A percentile compares a stretch with the other conserved stretches of the same genome.
phyloP scores from a whole-genome alignment of 2,888 invertebrate species.

The Nemapogon koenigi region DNA sequence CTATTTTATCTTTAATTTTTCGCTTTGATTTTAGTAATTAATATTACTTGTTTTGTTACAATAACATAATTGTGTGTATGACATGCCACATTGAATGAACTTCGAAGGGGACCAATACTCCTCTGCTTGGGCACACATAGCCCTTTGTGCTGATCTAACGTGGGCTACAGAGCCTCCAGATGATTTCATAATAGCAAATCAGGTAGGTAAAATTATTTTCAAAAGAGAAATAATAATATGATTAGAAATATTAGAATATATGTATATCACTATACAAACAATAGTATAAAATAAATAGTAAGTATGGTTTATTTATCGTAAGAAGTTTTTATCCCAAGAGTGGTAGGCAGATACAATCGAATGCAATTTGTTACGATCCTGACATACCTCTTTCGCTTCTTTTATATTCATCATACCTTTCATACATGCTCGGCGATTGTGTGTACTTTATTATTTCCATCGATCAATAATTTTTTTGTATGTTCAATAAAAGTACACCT shows the following conservation, averaged over 20 bases:
- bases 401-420: too few relatives aligned
- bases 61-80: slow-evolving; percentile 48
- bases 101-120: slow-evolving; percentile 57
- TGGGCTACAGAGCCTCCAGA: slow-evolving; percentile 56
- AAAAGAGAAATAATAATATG: too few relatives aligned
- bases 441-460: too few relatives aligned
- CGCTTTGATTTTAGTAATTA: slow-evolving; percentile 52
- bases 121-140: slow-evolving; percentile 59
- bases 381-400: too few relatives aligned
- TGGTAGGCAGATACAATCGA: too few relatives aligned
- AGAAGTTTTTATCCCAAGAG: neutral
- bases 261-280: too few relatives aligned
- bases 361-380: too few relatives aligned
- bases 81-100: slow-evolving; percentile 63
- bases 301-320: neutral
- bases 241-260: too few relatives aligned
- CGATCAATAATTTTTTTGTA: too few relatives aligned
- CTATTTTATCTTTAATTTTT: slow-evolving; percentile 53
- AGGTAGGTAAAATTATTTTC: slow-evolving; percentile 40
- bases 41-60: slow-evolving; percentile 48
- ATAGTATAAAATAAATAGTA: too few relatives aligned
- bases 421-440: too few relatives aligned
- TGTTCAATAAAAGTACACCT: too few relatives aligned
- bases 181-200: slow-evolving; percentile 56
- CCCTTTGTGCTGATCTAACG: slow-evolving; percentile 61